Evolutionary conservation across 2,113 vertebrate species (phyloP).

Genomic region (Phyllostomus discolor): DNA sequence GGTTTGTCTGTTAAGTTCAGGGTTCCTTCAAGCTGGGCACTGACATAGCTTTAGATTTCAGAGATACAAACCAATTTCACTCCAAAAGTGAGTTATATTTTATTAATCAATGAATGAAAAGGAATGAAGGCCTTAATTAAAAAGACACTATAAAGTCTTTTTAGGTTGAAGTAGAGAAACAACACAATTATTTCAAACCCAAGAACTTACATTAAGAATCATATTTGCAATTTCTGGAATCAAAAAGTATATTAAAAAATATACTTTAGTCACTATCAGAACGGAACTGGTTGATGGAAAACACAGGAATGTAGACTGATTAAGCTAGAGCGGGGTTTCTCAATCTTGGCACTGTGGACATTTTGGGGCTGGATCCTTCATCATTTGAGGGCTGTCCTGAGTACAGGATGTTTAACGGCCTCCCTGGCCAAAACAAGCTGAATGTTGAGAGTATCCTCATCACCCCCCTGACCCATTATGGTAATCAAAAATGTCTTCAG

Average conservation of each 20-base stretch:
- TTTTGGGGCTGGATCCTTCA: background rate
- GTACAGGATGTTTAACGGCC: background rate
- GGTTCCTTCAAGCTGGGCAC: background rate
- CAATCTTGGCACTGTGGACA: background rate
- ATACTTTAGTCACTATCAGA: background rate
- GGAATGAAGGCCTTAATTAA: background rate
- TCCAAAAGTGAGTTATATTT: background rate
- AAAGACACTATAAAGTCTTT: background rate
- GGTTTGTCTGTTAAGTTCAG: background rate
- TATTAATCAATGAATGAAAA: background rate
- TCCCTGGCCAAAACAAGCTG: background rate
- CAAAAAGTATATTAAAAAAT: background rate
- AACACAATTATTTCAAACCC: background rate
- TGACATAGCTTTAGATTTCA: background rate
- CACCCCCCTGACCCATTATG: background rate
- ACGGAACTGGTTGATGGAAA: background rate
- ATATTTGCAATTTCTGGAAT: background rate
- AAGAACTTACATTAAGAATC: background rate
- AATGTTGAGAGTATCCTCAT: background rate
- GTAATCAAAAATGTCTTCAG: background rate
- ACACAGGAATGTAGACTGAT: background rate
- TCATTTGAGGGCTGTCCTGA: background rate
- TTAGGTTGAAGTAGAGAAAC: background rate
- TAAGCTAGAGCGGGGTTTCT: background rate
- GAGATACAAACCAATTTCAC: background rate